These are phyloP conservation scores for Puffinus mauretanicus DNA, from an alignment of 2,113 vertebrate genomes.

Conservation along the genomic window DNA sequence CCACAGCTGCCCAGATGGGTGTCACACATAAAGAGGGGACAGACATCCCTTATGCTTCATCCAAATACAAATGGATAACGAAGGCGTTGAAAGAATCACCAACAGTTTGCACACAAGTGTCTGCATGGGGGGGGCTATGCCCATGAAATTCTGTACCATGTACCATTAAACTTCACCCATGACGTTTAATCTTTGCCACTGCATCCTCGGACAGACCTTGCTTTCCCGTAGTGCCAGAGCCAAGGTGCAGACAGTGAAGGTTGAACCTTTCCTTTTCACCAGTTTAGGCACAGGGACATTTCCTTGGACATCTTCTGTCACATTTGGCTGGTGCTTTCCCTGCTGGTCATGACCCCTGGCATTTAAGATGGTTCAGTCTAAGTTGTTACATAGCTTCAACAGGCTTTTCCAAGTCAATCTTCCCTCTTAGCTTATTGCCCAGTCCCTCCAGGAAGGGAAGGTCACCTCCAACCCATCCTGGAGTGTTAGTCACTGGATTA, in stretches of 20 bases:
- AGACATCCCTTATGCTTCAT: not conserved
- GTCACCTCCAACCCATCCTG: not conserved
- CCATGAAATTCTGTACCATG: not conserved
- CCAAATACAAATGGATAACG: not conserved
- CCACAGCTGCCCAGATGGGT: not conserved
- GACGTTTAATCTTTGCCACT: not conserved
- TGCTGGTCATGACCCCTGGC: not conserved
- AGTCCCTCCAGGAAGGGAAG: not conserved
- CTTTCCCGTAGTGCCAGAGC: not conserved
- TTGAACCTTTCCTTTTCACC: not conserved
- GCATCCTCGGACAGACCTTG: not conserved
- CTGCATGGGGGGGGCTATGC: not conserved
- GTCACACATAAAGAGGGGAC: no score
- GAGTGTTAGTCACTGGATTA: accelerated
- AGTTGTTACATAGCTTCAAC: not conserved
- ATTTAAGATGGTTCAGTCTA: not conserved
- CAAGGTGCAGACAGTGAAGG: not conserved
- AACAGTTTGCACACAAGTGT: not conserved
- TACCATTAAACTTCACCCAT: no score
- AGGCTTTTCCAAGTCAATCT: not conserved
- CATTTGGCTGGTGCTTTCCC: not conserved
- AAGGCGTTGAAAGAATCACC: not conserved
- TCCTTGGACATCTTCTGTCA: not conserved
- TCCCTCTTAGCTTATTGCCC: not conserved
- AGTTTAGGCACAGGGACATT: not conserved